phyloP scores from a whole-genome alignment of 2,113 vertebrate species.

The Daphoenositta chrysoptera region DNA sequence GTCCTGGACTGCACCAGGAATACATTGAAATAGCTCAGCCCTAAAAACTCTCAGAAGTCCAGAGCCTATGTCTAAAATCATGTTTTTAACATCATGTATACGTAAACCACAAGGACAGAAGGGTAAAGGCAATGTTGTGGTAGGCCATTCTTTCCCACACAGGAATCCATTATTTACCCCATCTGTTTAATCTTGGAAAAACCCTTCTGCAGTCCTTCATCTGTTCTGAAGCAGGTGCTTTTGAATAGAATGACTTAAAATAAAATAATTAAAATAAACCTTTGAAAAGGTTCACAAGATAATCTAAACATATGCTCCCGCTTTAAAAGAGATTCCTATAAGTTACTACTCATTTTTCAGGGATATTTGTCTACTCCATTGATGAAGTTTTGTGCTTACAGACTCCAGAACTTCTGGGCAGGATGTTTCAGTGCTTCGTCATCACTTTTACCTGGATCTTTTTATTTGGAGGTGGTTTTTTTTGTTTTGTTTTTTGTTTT shows the following conservation, averaged over 20 bases:
- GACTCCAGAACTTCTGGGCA: not conserved
- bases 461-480: not conserved
- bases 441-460: not conserved
- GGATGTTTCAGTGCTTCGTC: not conserved
- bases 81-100: not conserved
- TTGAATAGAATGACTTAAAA: not conserved
- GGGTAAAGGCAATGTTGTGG: not conserved
- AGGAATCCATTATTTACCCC: not conserved
- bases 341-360: not conserved
- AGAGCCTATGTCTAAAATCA: not conserved
- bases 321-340: not conserved
- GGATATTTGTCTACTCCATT: not conserved
- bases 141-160: not conserved
- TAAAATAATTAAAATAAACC: not conserved
- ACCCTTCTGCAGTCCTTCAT: not conserved
- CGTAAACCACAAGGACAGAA: not conserved
- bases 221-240: not conserved
- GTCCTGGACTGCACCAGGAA: not conserved
- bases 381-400: not conserved
- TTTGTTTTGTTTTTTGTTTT: not conserved
- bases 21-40: not conserved
- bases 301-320: not conserved
- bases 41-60: not conserved
- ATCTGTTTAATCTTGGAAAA: not conserved
- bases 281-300: not conserved